These are phyloP conservation scores for Haemorhous mexicanus DNA, from an alignment of 2,113 vertebrate species.

Conservation along the genomic window DNA sequence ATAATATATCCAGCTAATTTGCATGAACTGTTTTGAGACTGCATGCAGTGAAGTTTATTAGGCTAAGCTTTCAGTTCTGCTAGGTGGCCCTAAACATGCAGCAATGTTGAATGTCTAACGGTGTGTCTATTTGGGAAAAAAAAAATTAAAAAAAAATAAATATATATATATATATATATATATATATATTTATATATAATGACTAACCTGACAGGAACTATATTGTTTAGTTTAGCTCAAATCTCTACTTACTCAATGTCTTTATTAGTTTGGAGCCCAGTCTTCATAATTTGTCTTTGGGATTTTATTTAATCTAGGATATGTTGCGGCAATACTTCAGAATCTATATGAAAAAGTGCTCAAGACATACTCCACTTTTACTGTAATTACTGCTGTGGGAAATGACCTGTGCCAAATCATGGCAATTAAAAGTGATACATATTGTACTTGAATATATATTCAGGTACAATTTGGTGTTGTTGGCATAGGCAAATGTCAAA, in stretches of 20 bases:
- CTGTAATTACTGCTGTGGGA: constrained; percentile 12
- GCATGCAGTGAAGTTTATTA: background rate
- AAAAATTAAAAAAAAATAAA: background rate
- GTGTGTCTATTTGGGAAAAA: background rate
- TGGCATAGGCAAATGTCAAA: constrained; percentile 2
- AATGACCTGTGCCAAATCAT: constrained; percentile 3
- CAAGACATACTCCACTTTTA: background rate
- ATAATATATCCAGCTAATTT: constrained; percentile 45
- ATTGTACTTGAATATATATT: background rate
- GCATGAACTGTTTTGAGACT: background rate
- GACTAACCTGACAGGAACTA: background rate
- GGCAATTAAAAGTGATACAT: background rate
- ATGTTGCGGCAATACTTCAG: background rate
- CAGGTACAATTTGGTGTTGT: background rate
- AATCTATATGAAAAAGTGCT: background rate
- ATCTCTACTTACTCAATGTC: background rate
- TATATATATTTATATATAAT: background rate
- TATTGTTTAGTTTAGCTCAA: background rate
- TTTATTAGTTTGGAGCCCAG: background rate
- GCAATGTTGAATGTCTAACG: background rate
- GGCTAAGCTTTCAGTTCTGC: constrained; percentile 2
- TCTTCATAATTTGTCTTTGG: background rate
- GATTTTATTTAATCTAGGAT: background rate
- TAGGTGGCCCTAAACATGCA: background rate
- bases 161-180: background rate